These are phyloP conservation scores for Neolamprologus variostigma DNA, from an alignment of 2,113 vertebrate genomes.

Conservation along the genomic window DNA sequence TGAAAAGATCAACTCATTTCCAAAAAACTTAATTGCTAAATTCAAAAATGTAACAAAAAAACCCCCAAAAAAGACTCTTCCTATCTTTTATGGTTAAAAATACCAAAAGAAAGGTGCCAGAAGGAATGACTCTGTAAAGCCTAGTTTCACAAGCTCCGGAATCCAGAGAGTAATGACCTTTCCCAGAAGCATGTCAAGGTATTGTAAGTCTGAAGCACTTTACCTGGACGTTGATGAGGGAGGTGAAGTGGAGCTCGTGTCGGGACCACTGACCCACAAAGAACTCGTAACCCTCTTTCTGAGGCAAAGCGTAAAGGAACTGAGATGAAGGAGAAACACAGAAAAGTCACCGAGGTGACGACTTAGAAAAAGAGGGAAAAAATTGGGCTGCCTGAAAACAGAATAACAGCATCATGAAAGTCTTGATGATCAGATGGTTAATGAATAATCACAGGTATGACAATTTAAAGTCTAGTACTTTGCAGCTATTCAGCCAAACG, in stretches of 20 bases:
- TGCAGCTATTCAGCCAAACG: not conserved
- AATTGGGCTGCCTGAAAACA: not conserved
- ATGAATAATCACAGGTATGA: not conserved
- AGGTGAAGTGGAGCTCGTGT: slow-evolving; percentile 88
- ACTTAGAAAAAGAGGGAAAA: not conserved
- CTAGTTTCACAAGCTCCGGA: not conserved
- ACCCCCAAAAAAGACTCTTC: not conserved
- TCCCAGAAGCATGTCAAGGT: not conserved
- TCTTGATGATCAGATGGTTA: not conserved
- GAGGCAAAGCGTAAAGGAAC: slow-evolving; percentile 91
- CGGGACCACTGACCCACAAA: slow-evolving; percentile 90
- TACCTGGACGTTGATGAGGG: slow-evolving; percentile 94
- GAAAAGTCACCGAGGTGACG: not conserved
- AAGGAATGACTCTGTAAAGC: not conserved
- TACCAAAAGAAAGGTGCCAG: not conserved
- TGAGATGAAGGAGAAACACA: slow-evolving; percentile 27
- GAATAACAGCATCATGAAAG: not conserved
- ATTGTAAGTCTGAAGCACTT: not conserved
- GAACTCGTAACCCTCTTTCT: slow-evolving; percentile 92
- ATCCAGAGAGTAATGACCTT: not conserved
- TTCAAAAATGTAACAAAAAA: not conserved
- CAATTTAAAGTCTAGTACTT: not conserved
- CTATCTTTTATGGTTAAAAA: not conserved
- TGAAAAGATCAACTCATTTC: not conserved
- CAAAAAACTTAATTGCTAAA: not conserved